phyloP scores from a whole-genome alignment of 2,888 invertebrate genomes.

The Acanthosepion pharaonis region DNA sequence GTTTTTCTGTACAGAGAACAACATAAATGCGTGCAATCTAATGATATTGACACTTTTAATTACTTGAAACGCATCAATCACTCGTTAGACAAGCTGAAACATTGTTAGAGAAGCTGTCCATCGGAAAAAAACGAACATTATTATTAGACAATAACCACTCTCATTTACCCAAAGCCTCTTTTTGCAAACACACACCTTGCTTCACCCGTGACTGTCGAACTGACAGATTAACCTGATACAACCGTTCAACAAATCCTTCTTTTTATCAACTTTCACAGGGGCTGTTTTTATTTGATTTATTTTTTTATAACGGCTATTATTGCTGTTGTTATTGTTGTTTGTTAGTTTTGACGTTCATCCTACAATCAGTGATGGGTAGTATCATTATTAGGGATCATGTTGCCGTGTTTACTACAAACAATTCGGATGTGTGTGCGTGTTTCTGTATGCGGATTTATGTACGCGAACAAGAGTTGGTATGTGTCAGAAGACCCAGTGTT shows the following conservation, averaged over 20 bases:
- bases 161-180: neutral
- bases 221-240: constrained; percentile 21
- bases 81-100: neutral
- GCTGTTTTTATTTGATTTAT: neutral
- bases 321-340: neutral
- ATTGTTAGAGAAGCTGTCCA: neutral
- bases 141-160: neutral
- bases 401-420: neutral
- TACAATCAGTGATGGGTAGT: neutral
- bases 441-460: neutral
- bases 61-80: constrained; percentile 21
- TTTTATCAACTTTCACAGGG: neutral
- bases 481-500: neutral
- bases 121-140: neutral
- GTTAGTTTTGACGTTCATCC: constrained; percentile 20
- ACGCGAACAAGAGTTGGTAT: too few species aligned
- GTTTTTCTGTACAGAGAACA: neutral
- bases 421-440: neutral
- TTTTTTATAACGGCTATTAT: neutral
- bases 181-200: neutral
- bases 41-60: constrained; percentile 11
- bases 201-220: neutral
- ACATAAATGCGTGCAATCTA: neutral
- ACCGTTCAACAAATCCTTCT: neutral
- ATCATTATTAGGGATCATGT: neutral